Percentiles rank a stretch among this genome's conserved stretches.
Evolutionary conservation across 2,888 invertebrate species (phyloP).

Genomic region (Drosophila cracens): DNA sequence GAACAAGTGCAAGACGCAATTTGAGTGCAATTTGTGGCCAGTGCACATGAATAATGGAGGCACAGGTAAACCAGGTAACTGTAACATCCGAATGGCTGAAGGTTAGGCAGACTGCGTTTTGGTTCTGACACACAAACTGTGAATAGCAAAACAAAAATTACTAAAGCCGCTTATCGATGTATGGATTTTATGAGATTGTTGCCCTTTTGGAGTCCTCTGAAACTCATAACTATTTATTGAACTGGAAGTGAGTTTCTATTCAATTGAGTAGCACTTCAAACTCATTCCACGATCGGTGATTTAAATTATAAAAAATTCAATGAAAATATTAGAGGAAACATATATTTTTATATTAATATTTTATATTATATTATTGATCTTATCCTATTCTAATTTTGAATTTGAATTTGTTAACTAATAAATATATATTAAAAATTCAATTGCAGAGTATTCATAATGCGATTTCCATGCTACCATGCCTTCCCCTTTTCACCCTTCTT

Average conservation of each 20-base stretch:
- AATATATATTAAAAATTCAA: neutral
- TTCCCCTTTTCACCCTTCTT: conserved; percentile 10
- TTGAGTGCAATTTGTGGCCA: conserved; percentile 65
- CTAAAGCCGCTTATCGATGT: conserved; percentile 77
- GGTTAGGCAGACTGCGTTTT: conserved; percentile 54
- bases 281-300: neutral
- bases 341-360: neutral
- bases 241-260: neutral
- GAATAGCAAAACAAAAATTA: conserved; percentile 64
- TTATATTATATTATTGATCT: neutral
- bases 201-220: neutral
- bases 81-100: conserved; percentile 65
- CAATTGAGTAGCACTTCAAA: neutral
- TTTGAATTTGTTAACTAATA: neutral
- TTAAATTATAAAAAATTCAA: neutral
- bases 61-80: conserved; percentile 65
- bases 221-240: fast-evolving
- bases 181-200: conserved; percentile 3
- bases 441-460: neutral
- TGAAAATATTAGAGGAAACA: neutral
- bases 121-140: conserved; percentile 32
- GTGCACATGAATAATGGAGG: conserved; percentile 60
- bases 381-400: neutral
- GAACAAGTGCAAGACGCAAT: conserved; percentile 43
- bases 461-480: neutral